Evolutionary conservation across 1,140 invertebrate species (phyloP).

Genomic region (Portunus trituberculatus): DNA sequence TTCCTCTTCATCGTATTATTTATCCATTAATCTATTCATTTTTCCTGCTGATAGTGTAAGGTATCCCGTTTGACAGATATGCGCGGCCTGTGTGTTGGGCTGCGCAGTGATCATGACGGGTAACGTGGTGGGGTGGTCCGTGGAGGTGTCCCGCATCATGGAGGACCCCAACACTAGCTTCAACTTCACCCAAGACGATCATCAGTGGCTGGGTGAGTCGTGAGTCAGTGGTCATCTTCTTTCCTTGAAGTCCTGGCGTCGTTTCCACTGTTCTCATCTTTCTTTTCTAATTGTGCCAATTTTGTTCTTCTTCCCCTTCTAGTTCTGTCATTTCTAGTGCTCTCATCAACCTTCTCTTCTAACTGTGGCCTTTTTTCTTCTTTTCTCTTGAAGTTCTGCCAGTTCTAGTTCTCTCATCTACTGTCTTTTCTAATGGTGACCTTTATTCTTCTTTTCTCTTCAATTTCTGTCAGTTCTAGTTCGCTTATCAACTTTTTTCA

Average conservation of each 20-base stretch:
- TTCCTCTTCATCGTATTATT: not conserved
- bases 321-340: too few species aligned
- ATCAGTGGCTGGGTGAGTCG: constrained; percentile 74
- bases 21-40: not conserved
- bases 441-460: too few species aligned
- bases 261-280: not conserved
- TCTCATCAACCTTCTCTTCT: not conserved
- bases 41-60: not conserved
- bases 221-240: not conserved
- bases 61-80: constrained; percentile 37
- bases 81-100: constrained; percentile 53
- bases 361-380: not conserved
- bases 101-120: constrained; percentile 58
- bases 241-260: not conserved
- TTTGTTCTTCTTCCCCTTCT: not conserved
- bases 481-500: too few species aligned
- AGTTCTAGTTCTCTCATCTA: too few species aligned
- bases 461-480: too few species aligned
- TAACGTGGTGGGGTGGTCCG: constrained; percentile 76
- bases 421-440: too few species aligned
- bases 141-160: constrained; percentile 71
- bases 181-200: constrained; percentile 67
- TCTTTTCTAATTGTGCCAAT: not conserved
- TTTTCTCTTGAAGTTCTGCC: not conserved
- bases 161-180: constrained; percentile 60